Base-by-base conservation (phyloP, 2,888 invertebrate species). In the Ptychoptera albimana region DNA sequence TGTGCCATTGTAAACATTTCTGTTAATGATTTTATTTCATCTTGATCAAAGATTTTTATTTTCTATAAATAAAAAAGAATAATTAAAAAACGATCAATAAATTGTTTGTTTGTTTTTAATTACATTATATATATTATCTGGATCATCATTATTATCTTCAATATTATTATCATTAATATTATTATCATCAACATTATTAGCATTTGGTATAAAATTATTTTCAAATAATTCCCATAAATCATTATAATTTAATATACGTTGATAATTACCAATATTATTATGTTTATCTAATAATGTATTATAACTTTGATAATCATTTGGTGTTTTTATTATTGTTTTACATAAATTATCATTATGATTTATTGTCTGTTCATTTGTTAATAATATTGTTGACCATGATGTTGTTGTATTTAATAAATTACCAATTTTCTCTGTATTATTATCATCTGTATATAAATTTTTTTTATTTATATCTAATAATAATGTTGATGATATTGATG, bases 351-450 rank as follows among this genome's bases (percentile, higher is more conserved):
- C 32, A 23, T 8, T 37, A 14, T 16, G 13, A n/a, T 13, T 39
- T 14, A 23, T 37, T 39, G 12, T 47, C 39, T 1, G 35, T 69
- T 71, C 47, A 55, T 62, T 50, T 66, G 73, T 23, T 5, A 5
- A 5, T 23, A 23, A 23, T 23, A 23, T 23, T 9, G 77, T 76
- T 42, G 76, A 75, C 65, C 79, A 80, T 54, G 79, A 78, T 2
- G 74, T 70, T 58, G 73, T 73, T 32, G 73, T 72, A 57, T 69
- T 66, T 36, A 81, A 57, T n/a, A 77, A 79, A 61, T 81, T 81
- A 1, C 79, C 80, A 44, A 74, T 23, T 23, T 23, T 23, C 7
- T n/a, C n/a, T n/a, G n/a, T n/a, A n/a, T n/a, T n/a, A n/a, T 23
- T 23, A 23, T 23, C 23, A 23, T 23, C 7, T 23, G 7, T 23